phyloP scores from a whole-genome alignment of 2,113 vertebrate species.

The Pachycephala philippinensis region DNA sequence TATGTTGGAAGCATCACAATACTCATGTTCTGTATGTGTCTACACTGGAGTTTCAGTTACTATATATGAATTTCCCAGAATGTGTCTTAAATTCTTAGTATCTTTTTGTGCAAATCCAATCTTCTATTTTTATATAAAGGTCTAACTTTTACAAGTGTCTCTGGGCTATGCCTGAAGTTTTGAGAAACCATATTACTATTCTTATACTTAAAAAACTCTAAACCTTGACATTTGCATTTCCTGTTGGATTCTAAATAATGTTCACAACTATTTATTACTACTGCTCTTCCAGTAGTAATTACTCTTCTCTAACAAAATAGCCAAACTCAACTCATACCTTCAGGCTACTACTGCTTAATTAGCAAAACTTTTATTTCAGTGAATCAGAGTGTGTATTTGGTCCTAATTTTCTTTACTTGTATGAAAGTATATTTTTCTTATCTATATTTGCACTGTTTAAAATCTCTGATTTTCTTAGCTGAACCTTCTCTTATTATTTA shows the following conservation, averaged over 20 bases:
- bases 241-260: neutral
- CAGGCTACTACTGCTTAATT: neutral
- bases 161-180: slow-evolving; percentile 12
- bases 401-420: neutral
- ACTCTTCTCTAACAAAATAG: neutral
- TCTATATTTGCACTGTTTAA: neutral
- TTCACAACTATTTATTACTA: neutral
- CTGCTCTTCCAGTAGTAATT: neutral
- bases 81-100: slow-evolving; percentile 1
- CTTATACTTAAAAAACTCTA: slow-evolving; percentile 18
- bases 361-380: neutral
- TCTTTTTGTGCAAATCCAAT: slow-evolving; percentile 30
- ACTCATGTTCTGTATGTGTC: neutral
- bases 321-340: neutral
- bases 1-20: neutral
- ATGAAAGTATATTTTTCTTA: neutral
- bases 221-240: neutral
- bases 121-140: slow-evolving; percentile 55
- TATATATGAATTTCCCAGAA: neutral
- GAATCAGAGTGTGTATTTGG: neutral
- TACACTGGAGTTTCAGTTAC: neutral
- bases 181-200: slow-evolving; percentile 14
- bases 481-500: neutral
- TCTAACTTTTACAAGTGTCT: slow-evolving; percentile 21
- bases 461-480: neutral